Conservation (phyloP, 2,888 invertebrate species). For the Meta bourneti region DNA sequence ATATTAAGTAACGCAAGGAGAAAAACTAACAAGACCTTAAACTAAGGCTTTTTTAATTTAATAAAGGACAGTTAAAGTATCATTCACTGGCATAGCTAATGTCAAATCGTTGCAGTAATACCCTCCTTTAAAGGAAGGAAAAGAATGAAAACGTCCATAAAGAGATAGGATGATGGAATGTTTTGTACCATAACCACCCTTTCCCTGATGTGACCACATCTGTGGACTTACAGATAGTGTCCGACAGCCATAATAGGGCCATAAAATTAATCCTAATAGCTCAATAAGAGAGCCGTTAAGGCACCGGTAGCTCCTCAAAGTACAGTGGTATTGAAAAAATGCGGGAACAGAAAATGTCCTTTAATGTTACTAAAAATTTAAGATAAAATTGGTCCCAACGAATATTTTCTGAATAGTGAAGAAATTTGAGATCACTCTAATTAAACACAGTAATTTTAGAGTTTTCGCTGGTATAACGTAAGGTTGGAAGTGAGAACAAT, state of each 20-base stretch:
- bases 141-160: neutral
- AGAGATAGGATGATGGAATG: neutral
- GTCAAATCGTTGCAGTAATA: neutral
- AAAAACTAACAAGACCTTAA: too few species aligned
- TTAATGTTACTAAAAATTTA: too few species aligned
- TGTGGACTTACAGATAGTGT: neutral
- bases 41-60: neutral
- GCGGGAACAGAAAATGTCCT: neutral
- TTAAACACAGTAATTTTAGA: too few species aligned
- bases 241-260: conserved; percentile 11
- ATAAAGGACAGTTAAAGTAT: too few species aligned
- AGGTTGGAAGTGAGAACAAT: too few species aligned
- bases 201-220: neutral
- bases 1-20: too few species aligned
- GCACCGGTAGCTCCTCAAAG: neutral
- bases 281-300: conserved; percentile 8
- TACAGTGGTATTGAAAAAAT: neutral
- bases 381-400: too few species aligned
- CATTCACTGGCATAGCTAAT: too few species aligned
- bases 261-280: conserved; percentile 20
- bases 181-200: neutral
- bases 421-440: too few species aligned
- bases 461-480: too few species aligned
- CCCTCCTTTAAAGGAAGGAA: neutral
- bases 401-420: too few species aligned